These are phyloP conservation scores for Apis cerana DNA, from an alignment of 1,140 invertebrate genomes.

Conservation along the genomic window DNA sequence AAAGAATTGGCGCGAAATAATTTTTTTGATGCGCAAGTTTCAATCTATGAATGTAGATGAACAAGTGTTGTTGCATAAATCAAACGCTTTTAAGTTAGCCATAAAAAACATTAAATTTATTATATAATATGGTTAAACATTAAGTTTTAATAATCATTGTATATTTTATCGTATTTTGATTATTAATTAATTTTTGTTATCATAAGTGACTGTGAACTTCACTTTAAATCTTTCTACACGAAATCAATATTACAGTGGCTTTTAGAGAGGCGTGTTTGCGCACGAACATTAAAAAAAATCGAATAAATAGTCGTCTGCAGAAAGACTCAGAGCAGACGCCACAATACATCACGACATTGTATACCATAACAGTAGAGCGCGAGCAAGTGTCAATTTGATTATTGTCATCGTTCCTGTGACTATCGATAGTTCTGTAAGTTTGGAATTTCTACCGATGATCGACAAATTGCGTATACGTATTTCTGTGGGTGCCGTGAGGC, in stretches of 20 bases:
- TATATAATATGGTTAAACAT: neutral
- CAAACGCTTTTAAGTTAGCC: neutral
- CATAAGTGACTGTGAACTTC: slow-evolving; percentile 21
- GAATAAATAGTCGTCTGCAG: slow-evolving; percentile 72
- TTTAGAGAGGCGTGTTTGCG: slow-evolving; percentile 65
- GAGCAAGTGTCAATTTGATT: slow-evolving; percentile 59
- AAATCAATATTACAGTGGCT: slow-evolving; percentile 74
- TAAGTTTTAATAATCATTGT: neutral
- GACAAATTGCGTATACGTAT: slow-evolving; percentile 67
- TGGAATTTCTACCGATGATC: slow-evolving; percentile 75
- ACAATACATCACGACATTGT: slow-evolving; percentile 57
- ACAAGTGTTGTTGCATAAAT: neutral
- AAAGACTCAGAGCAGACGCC: slow-evolving; percentile 62
- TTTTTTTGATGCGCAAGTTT: neutral
- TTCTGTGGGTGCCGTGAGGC: slow-evolving; percentile 75
- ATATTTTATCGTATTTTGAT: neutral
- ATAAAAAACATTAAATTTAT: neutral
- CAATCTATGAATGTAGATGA: neutral
- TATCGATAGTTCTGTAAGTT: slow-evolving; percentile 28
- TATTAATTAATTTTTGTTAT: neutral
- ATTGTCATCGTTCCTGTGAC: slow-evolving; percentile 32
- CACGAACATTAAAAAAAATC: slow-evolving; percentile 75
- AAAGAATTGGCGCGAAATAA: slow-evolving; percentile 27
- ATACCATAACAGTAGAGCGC: slow-evolving; percentile 32
- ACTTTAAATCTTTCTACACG: slow-evolving; percentile 27